Evolutionary conservation across 2,113 vertebrate genomes (phyloP).

Genomic region (Turnix velox): DNA sequence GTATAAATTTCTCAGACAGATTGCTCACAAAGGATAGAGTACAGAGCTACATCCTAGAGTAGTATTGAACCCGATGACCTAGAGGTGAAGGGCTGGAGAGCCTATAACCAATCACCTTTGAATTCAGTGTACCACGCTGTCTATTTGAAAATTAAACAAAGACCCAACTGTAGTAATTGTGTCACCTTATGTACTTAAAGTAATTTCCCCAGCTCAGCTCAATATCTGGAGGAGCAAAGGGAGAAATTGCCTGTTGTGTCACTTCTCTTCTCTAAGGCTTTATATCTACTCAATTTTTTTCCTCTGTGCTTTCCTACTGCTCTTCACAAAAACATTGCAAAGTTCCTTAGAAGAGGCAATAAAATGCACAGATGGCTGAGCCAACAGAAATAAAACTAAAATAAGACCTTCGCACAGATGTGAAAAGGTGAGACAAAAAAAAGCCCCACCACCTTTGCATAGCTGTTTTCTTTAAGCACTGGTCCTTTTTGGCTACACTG

Average conservation of each 20-base stretch:
- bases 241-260: conserved; percentile 54
- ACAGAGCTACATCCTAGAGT: not conserved
- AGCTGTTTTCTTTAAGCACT: not conserved
- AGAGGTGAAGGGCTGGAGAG: conserved; percentile 28
- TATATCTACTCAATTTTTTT: conserved; percentile 41
- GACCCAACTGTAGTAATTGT: conserved; percentile 47
- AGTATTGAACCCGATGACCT: conserved; percentile 4
- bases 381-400: conserved; percentile 33
- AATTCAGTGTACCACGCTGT: conserved; percentile 7
- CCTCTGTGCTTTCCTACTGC: conserved; percentile 14
- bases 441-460: not conserved
- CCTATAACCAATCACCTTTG: conserved; percentile 39
- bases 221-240: conserved; percentile 50
- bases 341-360: conserved; percentile 29
- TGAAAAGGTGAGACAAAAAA: not conserved
- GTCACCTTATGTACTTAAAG: conserved; percentile 58
- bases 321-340: conserved; percentile 17
- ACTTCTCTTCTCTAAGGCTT: conserved; percentile 33
- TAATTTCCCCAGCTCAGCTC: conserved; percentile 46
- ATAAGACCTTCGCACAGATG: conserved; percentile 8
- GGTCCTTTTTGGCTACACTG: not conserved
- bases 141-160: conserved; percentile 65
- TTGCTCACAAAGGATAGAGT: not conserved
- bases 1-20: not conserved
- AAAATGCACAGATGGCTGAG: conserved; percentile 30